Evolutionary conservation across 2,113 vertebrate species (phyloP).

Genomic region (Oreotrochilus melanogaster): DNA sequence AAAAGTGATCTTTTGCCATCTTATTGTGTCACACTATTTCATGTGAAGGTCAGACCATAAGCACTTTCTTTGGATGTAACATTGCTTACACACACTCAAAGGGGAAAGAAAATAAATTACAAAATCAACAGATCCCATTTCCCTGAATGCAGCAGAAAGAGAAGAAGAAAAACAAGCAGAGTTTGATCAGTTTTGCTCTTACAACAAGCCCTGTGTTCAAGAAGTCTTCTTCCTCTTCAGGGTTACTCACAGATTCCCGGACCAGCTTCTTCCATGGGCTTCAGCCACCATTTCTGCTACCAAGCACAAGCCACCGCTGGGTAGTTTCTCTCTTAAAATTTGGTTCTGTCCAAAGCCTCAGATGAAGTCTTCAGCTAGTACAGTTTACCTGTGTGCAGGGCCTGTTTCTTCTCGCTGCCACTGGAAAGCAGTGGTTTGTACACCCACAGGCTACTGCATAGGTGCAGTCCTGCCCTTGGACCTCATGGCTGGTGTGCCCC

Average conservation of each 20-base stretch:
- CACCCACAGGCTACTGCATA: not conserved
- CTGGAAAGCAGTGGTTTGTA: not conserved
- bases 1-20: not conserved
- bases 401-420: not conserved
- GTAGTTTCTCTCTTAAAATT: not conserved
- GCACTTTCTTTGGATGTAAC: not conserved
- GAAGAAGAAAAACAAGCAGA: not conserved
- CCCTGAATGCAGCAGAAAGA: not conserved
- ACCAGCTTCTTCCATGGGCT: not conserved
- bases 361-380: not conserved
- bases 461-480: not conserved
- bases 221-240: not conserved
- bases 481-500: not conserved
- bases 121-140: not conserved
- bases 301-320: accelerated
- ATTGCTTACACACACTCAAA: not conserved
- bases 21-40: not conserved
- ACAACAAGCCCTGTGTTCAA: not conserved
- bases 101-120: not conserved
- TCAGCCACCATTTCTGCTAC: not conserved
- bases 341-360: not conserved
- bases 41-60: not conserved
- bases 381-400: not conserved
- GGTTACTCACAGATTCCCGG: not conserved
- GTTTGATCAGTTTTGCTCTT: not conserved